Conservation (phyloP, 2,797 vertebrate genomes). For the Lates japonicus region DNA sequence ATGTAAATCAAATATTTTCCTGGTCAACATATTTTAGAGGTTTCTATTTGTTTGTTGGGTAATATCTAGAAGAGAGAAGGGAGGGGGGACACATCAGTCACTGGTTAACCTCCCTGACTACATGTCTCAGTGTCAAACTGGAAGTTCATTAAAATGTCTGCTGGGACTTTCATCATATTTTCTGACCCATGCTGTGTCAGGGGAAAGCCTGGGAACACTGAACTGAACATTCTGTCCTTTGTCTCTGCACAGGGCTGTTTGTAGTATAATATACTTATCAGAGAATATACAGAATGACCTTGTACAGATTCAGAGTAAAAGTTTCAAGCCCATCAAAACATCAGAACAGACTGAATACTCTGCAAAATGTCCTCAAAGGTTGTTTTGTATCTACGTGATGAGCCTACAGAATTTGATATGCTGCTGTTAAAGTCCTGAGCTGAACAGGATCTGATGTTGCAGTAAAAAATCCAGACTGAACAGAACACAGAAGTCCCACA, state of each 20-base stretch:
- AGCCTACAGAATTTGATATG: slow-evolving; percentile 72
- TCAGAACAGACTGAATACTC: background rate
- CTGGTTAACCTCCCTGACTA: background rate
- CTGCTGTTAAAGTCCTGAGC: slow-evolving; percentile 43
- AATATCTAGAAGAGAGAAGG: too few relatives aligned
- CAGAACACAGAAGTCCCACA: slow-evolving; percentile 18
- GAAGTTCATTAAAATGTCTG: background rate
- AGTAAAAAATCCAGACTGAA: slow-evolving; percentile 20
- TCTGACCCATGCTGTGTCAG: background rate
- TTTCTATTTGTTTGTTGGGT: too few relatives aligned
- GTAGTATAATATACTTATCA: slow-evolving; percentile 1
- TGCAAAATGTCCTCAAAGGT: slow-evolving; percentile 39
- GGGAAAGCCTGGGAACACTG: background rate
- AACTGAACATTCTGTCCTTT: background rate
- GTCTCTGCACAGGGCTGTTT: background rate
- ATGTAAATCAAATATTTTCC: slow-evolving; percentile 19
- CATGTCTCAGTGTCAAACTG: background rate
- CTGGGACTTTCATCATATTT: background rate
- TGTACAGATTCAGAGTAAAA: background rate
- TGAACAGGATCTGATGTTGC: slow-evolving; percentile 49
- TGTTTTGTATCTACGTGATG: slow-evolving; percentile 57
- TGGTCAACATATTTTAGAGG: background rate
- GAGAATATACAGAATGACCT: slow-evolving; percentile 10
- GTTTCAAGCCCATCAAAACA: background rate
- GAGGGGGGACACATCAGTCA: slow-evolving; percentile 8